A percentile compares a stretch with the other conserved stretches of the same genome.
Evolutionary conservation across 1,140 invertebrate genomes (phyloP).

Genomic region (Contarinia nasturtii): DNA sequence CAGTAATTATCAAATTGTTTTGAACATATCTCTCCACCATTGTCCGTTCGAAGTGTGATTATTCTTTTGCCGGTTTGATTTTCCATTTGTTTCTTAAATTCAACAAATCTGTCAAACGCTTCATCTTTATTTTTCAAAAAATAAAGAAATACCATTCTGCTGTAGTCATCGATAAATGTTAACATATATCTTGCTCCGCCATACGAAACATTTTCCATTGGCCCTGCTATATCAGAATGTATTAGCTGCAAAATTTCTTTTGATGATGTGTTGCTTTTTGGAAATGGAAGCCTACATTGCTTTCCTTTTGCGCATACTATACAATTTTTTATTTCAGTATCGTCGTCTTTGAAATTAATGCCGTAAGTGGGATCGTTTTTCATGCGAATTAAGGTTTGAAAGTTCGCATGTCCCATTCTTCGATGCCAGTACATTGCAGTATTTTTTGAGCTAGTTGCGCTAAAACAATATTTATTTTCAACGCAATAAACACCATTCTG

Average conservation of each 20-base stretch:
- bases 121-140: constrained; percentile 15
- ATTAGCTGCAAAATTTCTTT: constrained; percentile 10
- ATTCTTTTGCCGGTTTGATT: too few species aligned
- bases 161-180: constrained; percentile 22
- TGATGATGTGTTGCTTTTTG: neutral
- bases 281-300: neutral
- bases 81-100: constrained; percentile 10
- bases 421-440: neutral
- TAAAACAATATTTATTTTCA: neutral
- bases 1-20: constrained; percentile 7
- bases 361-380: constrained; percentile 1
- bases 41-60: constrained; percentile 16
- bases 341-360: neutral
- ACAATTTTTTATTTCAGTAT: constrained; percentile 2
- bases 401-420: neutral
- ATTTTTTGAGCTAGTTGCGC: neutral
- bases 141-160: constrained; percentile 21
- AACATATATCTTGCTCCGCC: constrained; percentile 18
- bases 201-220: constrained; percentile 16
- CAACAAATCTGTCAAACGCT: constrained; percentile 12
- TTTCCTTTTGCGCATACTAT: constrained; percentile 2
- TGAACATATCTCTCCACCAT: constrained; percentile 22
- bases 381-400: neutral
- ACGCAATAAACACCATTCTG: constrained; percentile 1
- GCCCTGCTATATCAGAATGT: constrained; percentile 9